Conservation (phyloP, 1,140 invertebrate genomes). For the Dendrolimus kikuchii region DNA sequence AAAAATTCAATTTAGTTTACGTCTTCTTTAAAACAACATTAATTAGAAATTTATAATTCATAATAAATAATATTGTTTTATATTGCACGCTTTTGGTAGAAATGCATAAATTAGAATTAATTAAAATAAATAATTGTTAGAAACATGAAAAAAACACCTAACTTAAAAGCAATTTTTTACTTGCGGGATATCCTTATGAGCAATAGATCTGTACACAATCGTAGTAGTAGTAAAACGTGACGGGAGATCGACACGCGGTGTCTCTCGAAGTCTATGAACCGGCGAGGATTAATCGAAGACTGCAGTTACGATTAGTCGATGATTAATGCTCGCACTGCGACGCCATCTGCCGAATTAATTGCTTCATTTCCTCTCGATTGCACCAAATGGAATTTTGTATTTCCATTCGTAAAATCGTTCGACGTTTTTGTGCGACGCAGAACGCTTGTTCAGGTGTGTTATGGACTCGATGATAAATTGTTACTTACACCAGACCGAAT, state of each 20-base stretch:
- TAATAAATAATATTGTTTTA: too few species aligned
- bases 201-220: too few species aligned
- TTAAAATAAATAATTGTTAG: too few species aligned
- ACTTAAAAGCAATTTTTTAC: too few species aligned
- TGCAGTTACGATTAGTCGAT: slow-evolving; percentile 70
- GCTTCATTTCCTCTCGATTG: slow-evolving; percentile 69
- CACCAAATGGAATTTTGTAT: slow-evolving; percentile 69
- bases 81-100: too few species aligned
- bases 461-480: slow-evolving; percentile 32
- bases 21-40: background rate
- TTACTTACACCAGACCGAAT: slow-evolving; percentile 13
- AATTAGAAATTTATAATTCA: background rate
- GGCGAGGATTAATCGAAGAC: slow-evolving; percentile 65
- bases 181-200: too few species aligned
- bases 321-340: slow-evolving; percentile 67
- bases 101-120: too few species aligned
- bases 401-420: slow-evolving; percentile 48
- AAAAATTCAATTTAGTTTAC: slow-evolving; percentile 36
- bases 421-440: slow-evolving; percentile 49
- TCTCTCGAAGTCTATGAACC: slow-evolving; percentile 26
- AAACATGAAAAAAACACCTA: too few species aligned
- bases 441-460: slow-evolving; percentile 46
- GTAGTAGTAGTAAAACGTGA: slow-evolving; percentile 8
- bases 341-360: slow-evolving; percentile 71
- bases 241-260: slow-evolving; percentile 12